Conservation (phyloP, 1,140 invertebrate genomes). For the Philopotamus ludificatus region DNA sequence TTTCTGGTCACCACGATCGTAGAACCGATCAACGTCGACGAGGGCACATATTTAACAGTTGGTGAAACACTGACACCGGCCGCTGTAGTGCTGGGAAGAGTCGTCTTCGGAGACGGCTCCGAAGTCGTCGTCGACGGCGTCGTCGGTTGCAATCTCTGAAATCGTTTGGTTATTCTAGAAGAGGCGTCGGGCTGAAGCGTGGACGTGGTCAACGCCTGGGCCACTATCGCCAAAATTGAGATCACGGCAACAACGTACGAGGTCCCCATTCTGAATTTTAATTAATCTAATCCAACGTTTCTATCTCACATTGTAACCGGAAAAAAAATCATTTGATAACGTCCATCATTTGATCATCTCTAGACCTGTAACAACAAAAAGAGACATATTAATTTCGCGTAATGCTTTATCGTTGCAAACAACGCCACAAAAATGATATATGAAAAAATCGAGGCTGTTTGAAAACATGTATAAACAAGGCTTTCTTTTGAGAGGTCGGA, state of each 20-base stretch:
- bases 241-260: conserved; percentile 22
- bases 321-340: too few species aligned
- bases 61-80: background rate
- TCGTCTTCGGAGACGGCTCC: conserved; percentile 17
- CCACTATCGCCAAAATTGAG: conserved; percentile 30
- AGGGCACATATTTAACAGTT: background rate
- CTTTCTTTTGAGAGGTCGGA: too few species aligned
- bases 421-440: too few species aligned
- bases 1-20: background rate
- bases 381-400: too few species aligned
- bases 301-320: too few species aligned
- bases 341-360: too few species aligned
- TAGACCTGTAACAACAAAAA: too few species aligned
- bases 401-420: too few species aligned
- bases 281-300: too few species aligned
- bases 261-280: conserved; percentile 29
- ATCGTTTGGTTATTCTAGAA: conserved; percentile 3
- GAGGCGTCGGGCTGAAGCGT: background rate
- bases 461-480: too few species aligned
- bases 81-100: background rate
- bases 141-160: background rate
- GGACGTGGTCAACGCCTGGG: conserved; percentile 30
- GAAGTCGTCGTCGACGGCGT: conserved; percentile 12
- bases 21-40: background rate
- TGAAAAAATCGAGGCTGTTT: too few species aligned